Evolutionary conservation across 2,797 vertebrate species (phyloP).

Genomic region (Schizopygopsis malacanthus): DNA sequence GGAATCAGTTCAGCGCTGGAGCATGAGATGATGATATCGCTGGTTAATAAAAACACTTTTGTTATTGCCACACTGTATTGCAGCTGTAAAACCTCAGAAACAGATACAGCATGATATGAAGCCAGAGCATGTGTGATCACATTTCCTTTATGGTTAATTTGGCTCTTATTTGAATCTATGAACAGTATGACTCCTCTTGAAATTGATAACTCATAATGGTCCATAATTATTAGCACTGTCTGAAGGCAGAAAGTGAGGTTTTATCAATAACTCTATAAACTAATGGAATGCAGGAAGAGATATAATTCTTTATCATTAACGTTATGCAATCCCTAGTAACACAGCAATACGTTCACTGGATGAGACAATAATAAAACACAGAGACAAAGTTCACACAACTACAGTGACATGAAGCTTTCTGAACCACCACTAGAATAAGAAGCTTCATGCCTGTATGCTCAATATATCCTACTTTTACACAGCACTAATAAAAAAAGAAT

Average conservation of each 20-base stretch:
- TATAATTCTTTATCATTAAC: constrained; percentile 63
- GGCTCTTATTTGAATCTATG: not conserved
- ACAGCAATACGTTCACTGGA: constrained; percentile 46
- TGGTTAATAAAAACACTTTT: not conserved
- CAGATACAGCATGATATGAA: not conserved
- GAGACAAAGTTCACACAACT: constrained; percentile 70
- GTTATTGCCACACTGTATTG: not conserved
- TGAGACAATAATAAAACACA: constrained; percentile 51
- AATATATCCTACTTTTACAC: not conserved
- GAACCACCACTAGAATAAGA: constrained; percentile 36
- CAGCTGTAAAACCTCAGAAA: not conserved
- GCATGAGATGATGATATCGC: constrained; percentile 2
- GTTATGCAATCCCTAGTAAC: constrained; percentile 60
- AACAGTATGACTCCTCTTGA: not conserved
- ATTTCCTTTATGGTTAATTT: not conserved
- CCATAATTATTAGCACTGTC: not conserved
- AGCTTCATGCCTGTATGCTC: not conserved
- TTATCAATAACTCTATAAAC: constrained; percentile 15
- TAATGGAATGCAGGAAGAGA: constrained; percentile 51
- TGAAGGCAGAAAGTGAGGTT: not conserved
- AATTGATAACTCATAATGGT: not conserved
- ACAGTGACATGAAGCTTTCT: constrained; percentile 51
- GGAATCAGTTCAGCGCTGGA: not conserved
- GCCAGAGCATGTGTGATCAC: not conserved
- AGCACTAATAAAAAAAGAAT: not conserved